phyloP scores from a whole-genome alignment of 2,113 vertebrate genomes.

The Dicaeum eximium region DNA sequence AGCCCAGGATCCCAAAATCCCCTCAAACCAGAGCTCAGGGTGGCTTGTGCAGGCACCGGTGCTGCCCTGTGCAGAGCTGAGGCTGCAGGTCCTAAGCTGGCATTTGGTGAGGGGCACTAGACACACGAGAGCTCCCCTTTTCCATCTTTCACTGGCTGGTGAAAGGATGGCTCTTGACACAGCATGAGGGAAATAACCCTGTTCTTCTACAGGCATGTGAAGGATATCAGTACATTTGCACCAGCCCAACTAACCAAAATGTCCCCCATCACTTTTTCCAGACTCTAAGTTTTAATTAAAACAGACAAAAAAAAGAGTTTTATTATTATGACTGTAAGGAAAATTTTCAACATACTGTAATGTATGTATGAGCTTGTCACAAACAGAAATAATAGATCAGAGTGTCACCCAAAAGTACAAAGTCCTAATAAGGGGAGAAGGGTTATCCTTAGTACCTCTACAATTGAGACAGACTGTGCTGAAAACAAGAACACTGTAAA shows the following conservation, averaged over 20 bases:
- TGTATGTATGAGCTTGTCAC: not conserved
- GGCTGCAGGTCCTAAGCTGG: not conserved
- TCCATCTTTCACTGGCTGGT: not conserved
- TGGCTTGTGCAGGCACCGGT: not conserved
- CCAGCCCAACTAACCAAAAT: not conserved
- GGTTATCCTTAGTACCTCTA: not conserved
- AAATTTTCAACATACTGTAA: not conserved
- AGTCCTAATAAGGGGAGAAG: not conserved
- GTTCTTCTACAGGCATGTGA: not conserved
- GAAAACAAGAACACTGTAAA: not conserved
- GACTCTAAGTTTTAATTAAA: not conserved
- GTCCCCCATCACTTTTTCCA: not conserved
- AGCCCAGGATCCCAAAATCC: too few species aligned
- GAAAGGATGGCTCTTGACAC: not conserved
- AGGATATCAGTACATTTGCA: not conserved
- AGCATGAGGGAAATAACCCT: not conserved
- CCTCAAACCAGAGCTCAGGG: not conserved
- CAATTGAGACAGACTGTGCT: not conserved
- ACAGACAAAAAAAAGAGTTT: not conserved
- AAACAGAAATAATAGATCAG: not conserved
- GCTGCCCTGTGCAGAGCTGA: not conserved
- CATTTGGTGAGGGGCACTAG: not conserved
- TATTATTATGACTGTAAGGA: not conserved
- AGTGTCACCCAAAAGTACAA: not conserved
- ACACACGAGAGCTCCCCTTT: not conserved